Percentiles rank a stretch among this genome's conserved stretches.
These are phyloP conservation scores for Anticlea derivata DNA, from an alignment of 2,888 invertebrate species.

Conservation along the genomic window DNA sequence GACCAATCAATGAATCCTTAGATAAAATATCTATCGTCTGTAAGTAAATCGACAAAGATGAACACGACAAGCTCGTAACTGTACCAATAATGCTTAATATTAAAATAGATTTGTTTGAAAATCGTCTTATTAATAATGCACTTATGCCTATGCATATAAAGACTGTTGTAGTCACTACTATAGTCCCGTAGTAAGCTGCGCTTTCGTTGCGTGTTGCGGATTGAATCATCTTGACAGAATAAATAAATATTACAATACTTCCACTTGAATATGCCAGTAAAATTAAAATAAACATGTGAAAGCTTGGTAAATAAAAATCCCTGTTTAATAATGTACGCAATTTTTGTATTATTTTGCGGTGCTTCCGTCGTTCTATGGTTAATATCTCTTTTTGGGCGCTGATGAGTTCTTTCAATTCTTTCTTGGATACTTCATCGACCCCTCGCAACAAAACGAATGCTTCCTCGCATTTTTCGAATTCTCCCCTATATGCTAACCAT, in stretches of 20 bases:
- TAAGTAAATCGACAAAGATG: conserved; percentile 14
- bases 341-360: background rate
- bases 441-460: conserved; percentile 36
- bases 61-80: conserved; percentile 2
- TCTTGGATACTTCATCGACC: conserved; percentile 24
- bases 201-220: conserved; percentile 12
- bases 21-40: conserved; percentile 18
- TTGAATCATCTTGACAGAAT: conserved; percentile 19
- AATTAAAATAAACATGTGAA: conserved; percentile 22
- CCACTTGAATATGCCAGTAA: conserved; percentile 21
- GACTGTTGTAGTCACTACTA: conserved; percentile 4
- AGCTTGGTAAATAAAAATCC: conserved; percentile 21
- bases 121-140: conserved; percentile 3
- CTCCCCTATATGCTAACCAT: conserved; percentile 40
- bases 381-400: conserved; percentile 28
- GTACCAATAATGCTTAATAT: conserved; percentile 3
- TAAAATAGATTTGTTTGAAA: conserved; percentile 20
- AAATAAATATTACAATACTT: conserved; percentile 16
- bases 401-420: conserved; percentile 34
- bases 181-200: conserved; percentile 12
- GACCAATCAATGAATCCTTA: conserved; percentile 25
- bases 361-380: conserved; percentile 3
- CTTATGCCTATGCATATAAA: background rate
- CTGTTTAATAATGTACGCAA: conserved; percentile 11
- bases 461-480: conserved; percentile 33